These are phyloP conservation scores for Diplosoma virens DNA, from an alignment of 23 tunicate genomes.

Conservation along the genomic window DNA sequence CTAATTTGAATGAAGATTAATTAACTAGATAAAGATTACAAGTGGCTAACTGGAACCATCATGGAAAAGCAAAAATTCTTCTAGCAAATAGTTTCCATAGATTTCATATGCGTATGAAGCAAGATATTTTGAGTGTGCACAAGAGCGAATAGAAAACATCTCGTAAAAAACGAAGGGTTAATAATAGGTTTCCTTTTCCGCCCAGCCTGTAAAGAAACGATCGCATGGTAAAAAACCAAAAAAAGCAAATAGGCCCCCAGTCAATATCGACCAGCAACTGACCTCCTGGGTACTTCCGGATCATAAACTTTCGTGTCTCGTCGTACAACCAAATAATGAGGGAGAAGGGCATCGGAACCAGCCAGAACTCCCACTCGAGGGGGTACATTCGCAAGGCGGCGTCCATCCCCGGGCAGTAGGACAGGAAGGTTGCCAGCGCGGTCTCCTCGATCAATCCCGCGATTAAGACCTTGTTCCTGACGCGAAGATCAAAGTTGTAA, in stretches of 20 bases:
- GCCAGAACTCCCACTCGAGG: slow-evolving; percentile 98
- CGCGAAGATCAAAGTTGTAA: no score
- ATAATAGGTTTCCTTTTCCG: slow-evolving; percentile 67
- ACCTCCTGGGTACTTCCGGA: slow-evolving; percentile 93
- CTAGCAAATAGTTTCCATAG: no score
- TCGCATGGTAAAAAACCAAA: no score
- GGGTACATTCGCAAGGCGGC: slow-evolving; percentile 98
- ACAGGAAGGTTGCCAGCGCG: slow-evolving; percentile 95
- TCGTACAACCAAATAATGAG: slow-evolving; percentile 95
- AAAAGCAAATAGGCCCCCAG: no score
- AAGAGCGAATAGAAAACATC: neutral
- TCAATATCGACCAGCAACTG: no score
- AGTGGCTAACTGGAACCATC: no score
- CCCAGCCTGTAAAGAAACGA: slow-evolving; percentile 62
- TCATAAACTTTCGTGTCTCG: slow-evolving; percentile 65
- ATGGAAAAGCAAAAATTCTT: no score
- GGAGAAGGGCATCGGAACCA: slow-evolving; percentile 96
- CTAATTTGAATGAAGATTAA: no score
- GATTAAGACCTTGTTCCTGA: slow-evolving; percentile 92
- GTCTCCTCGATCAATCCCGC: slow-evolving; percentile 98
- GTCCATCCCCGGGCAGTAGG: slow-evolving; percentile 99
- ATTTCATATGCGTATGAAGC: no score
- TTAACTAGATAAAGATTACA: no score
- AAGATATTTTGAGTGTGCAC: neutral
- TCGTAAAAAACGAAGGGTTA: slow-evolving; percentile 8